Percentiles rank a stretch among this genome's conserved stretches.
These are phyloP conservation scores for Amblyopsis hoosieri DNA, from an alignment of 2,797 vertebrate genomes.

Conservation along the genomic window DNA sequence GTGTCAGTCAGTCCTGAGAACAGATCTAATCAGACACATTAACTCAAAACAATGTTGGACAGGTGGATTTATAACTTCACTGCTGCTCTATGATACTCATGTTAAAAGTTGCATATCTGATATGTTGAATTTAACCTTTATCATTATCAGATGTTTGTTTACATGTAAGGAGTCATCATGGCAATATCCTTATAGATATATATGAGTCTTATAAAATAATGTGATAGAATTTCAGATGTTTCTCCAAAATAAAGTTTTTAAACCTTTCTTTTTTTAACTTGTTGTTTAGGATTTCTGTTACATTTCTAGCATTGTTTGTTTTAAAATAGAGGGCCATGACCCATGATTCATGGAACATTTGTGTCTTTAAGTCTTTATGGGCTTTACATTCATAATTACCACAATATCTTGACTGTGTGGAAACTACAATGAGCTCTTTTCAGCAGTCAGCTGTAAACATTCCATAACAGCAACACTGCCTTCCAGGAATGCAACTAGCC, in stretches of 20 bases:
- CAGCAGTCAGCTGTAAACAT: constrained; percentile 33
- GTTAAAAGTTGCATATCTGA: constrained; percentile 5
- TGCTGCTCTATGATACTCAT: constrained; percentile 5
- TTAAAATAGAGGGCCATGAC: constrained; percentile 21
- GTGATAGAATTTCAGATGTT: constrained; percentile 13
- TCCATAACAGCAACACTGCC: constrained; percentile 28
- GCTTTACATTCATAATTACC: neutral
- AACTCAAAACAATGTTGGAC: too few relatives aligned
- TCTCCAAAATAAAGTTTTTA: constrained; percentile 24
- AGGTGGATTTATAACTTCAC: neutral
- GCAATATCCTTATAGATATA: neutral
- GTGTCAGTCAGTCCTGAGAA: too few relatives aligned
- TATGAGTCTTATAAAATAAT: constrained; percentile 2
- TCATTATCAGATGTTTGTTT: constrained; percentile 21
- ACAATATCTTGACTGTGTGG: constrained; percentile 32
- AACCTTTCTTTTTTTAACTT: neutral
- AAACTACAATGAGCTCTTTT: constrained; percentile 19
- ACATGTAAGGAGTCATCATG: constrained; percentile 17
- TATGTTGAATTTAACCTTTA: neutral
- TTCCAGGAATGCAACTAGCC: constrained; percentile 23
- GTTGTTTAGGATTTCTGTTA: neutral
- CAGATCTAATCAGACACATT: too few relatives aligned
- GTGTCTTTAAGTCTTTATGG: constrained; percentile 6
- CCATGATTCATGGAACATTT: constrained; percentile 12
- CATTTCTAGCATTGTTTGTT: neutral